These are phyloP conservation scores for Parazoanthus atlanticus DNA, from an alignment of 92 coral and sea anemone genomes.

Conservation along the genomic window DNA sequence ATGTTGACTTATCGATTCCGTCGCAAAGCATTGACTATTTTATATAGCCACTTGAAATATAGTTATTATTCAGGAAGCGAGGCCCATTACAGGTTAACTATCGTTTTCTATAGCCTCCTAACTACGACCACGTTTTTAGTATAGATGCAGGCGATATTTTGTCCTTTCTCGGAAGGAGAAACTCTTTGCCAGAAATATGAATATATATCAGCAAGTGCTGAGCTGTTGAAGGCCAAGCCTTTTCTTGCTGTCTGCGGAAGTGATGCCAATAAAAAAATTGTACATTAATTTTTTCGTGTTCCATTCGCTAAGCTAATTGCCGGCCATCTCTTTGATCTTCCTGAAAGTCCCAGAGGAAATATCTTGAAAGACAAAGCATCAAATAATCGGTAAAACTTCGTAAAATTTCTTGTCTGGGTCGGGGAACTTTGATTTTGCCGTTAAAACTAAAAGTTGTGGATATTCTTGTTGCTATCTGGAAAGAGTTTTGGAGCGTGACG, in stretches of 20 bases:
- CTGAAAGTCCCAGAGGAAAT: neutral
- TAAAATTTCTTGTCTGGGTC: neutral
- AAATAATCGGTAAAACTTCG: neutral
- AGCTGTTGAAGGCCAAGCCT: constrained; percentile 36
- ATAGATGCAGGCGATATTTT: constrained; percentile 14
- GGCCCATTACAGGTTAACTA: neutral
- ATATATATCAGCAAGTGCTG: constrained; percentile 22
- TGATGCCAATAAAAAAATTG: constrained; percentile 12
- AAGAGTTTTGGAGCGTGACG: neutral
- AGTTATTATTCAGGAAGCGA: neutral
- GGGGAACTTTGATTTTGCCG: neutral
- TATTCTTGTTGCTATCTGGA: neutral
- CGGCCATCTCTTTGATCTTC: neutral
- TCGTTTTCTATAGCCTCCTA: constrained; percentile 19
- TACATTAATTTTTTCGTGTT: neutral
- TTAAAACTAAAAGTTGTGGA: neutral
- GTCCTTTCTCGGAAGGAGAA: constrained; percentile 26
- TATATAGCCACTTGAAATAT: constrained; percentile 5
- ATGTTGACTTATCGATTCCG: constrained; percentile 13
- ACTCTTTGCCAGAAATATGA: constrained; percentile 9
- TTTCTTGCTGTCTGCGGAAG: constrained; percentile 1
- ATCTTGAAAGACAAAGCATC: neutral
- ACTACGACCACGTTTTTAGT: neutral
- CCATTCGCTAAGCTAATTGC: neutral
- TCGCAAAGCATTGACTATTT: constrained; percentile 14